Percentiles rank a stretch among this genome's conserved stretches.
Conservation (phyloP, 2,797 vertebrate species). For the Semaprochilodus insignis region DNA sequence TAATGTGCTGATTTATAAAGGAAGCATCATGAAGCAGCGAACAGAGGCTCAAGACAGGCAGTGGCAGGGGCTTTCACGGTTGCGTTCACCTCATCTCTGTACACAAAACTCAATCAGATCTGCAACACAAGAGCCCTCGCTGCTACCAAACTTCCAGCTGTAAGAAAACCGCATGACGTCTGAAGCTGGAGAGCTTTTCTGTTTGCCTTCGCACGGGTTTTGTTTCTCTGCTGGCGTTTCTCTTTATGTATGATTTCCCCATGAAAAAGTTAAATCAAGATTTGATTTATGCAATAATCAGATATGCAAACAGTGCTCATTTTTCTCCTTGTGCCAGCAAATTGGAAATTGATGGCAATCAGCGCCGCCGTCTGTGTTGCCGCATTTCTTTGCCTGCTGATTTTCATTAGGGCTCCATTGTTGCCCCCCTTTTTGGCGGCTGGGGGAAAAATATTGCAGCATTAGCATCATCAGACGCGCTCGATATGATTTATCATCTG, state of each 20-base stretch:
- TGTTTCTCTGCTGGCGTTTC: slow-evolving; percentile 22
- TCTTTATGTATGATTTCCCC: slow-evolving; percentile 48
- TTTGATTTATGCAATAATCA: slow-evolving; percentile 63
- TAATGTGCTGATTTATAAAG: slow-evolving; percentile 31
- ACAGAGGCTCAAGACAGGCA: slow-evolving; percentile 23
- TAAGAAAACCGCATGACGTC: background rate
- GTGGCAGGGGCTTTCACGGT: slow-evolving; percentile 26
- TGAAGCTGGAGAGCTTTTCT: background rate
- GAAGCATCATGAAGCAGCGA: slow-evolving; percentile 19
- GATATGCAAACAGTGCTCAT: slow-evolving; percentile 55
- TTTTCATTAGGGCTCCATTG: slow-evolving; percentile 59
- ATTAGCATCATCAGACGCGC: slow-evolving; percentile 37
- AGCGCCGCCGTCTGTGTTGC: slow-evolving; percentile 45
- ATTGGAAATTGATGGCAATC: slow-evolving; percentile 62
- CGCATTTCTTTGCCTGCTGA: slow-evolving; percentile 39
- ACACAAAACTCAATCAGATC: slow-evolving; percentile 26
- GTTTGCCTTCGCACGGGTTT: slow-evolving; percentile 30
- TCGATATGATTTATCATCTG: slow-evolving; percentile 55
- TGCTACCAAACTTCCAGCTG: background rate
- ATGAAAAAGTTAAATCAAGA: slow-evolving; percentile 44
- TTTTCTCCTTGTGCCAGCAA: slow-evolving; percentile 54
- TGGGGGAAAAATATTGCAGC: slow-evolving; percentile 44
- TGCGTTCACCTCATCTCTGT: background rate
- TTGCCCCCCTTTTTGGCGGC: slow-evolving; percentile 24
- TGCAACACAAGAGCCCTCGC: background rate